A percentile compares a stretch with the other conserved stretches of the same genome.
Evolutionary conservation across 2,113 vertebrate species (phyloP).

Genomic region (Triplophysa dalaica): DNA sequence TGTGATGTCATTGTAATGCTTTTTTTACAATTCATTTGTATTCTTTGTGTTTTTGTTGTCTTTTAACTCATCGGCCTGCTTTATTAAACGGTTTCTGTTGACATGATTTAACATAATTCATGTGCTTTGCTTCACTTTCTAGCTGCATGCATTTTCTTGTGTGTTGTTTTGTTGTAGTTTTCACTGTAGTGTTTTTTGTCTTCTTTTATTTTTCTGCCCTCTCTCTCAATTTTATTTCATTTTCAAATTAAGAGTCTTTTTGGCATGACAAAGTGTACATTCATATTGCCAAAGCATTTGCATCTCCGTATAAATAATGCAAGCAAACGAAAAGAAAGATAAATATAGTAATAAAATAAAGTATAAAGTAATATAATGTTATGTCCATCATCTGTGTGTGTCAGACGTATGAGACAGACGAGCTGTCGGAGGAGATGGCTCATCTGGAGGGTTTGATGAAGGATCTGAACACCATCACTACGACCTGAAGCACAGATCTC

Average conservation of each 20-base stretch:
- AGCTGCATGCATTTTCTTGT: constrained; percentile 4
- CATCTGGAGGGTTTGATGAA: constrained; percentile 99
- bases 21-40: background rate
- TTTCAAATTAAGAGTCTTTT: too few relatives aligned
- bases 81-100: background rate
- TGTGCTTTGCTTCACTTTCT: background rate
- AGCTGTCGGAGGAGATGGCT: constrained; percentile 99
- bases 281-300: too few relatives aligned
- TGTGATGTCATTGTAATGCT: too few relatives aligned
- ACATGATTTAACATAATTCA: too few relatives aligned
- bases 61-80: background rate
- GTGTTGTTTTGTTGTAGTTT: background rate
- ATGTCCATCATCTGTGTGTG: constrained; percentile 58
- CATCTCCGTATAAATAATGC: too few relatives aligned
- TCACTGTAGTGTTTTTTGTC: constrained; percentile 37
- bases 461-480: constrained; percentile 99
- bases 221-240: background rate
- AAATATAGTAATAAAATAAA: too few relatives aligned
- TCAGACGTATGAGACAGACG: constrained; percentile 93
- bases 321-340: too few relatives aligned
- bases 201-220: background rate
- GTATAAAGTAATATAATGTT: too few relatives aligned
- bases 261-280: too few relatives aligned
- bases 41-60: background rate
- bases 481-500: constrained; percentile 73